Percentiles rank a stretch among this genome's conserved stretches.
Conservation (phyloP, 2,797 vertebrate species). For the Argya squamiceps region DNA sequence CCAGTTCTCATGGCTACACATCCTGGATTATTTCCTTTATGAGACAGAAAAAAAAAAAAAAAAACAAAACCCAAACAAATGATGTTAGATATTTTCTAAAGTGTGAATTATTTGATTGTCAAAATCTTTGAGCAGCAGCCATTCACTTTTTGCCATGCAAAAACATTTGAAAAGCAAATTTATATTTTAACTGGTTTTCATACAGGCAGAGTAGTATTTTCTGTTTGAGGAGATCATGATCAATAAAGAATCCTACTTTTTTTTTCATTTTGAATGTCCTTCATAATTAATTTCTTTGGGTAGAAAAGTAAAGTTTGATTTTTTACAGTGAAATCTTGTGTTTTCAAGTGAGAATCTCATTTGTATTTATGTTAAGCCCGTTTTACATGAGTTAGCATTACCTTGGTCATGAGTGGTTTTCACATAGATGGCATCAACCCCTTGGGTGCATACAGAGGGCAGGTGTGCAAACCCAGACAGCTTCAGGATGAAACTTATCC, state of each 20-base stretch:
- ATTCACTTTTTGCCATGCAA: not conserved
- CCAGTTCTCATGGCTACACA: constrained; percentile 93
- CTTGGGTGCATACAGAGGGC: too few species aligned
- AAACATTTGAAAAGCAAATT: not conserved
- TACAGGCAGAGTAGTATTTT: not conserved
- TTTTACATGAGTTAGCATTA: not conserved
- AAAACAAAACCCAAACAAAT: not conserved
- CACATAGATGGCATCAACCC: not conserved
- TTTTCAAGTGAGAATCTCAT: not conserved
- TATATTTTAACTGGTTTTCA: not conserved
- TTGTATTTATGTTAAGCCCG: not conserved
- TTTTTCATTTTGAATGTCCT: not conserved
- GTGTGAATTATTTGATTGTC: not conserved
- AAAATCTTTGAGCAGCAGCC: not conserved
- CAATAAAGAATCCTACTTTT: not conserved
- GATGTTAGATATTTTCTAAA: not conserved
- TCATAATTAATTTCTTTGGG: not conserved
- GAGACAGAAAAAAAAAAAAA: not conserved
- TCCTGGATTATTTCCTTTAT: constrained; percentile 84
- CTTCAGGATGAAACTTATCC: not conserved
- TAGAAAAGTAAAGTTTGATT: not conserved
- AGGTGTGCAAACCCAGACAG: not conserved
- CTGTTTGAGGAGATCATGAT: not conserved
- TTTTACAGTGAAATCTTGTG: not conserved
- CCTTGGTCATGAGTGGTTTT: not conserved